These are phyloP conservation scores for Pterobdella sp. DNA, from an alignment of 2,888 invertebrate genomes.

Conservation along the genomic window DNA sequence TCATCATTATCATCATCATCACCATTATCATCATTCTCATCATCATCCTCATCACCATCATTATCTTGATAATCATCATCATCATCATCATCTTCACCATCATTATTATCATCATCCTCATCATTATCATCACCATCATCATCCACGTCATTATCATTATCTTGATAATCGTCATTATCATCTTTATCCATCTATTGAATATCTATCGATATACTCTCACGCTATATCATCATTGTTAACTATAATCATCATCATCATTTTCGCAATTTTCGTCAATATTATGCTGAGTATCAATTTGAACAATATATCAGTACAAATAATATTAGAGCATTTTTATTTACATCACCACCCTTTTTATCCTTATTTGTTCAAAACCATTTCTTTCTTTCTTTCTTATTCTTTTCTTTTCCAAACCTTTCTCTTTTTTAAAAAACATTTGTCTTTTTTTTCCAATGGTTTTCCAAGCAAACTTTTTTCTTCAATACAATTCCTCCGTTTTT, in stretches of 20 bases:
- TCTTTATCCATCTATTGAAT: conserved; percentile 9
- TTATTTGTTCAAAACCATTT: no score
- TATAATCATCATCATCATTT: background rate
- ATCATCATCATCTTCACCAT: conserved; percentile 32
- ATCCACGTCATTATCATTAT: conserved; percentile 33
- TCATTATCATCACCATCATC: conserved; percentile 32
- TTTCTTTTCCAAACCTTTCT: no score
- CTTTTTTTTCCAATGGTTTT: no score
- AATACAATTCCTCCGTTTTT: no score
- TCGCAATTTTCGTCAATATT: no score
- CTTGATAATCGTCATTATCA: conserved; percentile 30
- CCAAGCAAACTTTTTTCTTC: no score
- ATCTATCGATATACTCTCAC: background rate
- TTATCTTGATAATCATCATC: conserved; percentile 26
- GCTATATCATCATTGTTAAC: background rate
- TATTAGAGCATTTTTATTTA: no score
- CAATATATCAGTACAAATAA: no score
- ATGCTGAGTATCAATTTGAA: no score
- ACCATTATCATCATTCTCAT: conserved; percentile 35
- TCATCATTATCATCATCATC: conserved; percentile 39
- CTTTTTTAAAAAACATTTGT: no score
- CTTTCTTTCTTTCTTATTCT: no score
- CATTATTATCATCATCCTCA: conserved; percentile 30
- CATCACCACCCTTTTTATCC: no score
- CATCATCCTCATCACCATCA: conserved; percentile 26